Evolutionary conservation across 2,888 invertebrate genomes (phyloP).

Genomic region (Oligia latruncula): DNA sequence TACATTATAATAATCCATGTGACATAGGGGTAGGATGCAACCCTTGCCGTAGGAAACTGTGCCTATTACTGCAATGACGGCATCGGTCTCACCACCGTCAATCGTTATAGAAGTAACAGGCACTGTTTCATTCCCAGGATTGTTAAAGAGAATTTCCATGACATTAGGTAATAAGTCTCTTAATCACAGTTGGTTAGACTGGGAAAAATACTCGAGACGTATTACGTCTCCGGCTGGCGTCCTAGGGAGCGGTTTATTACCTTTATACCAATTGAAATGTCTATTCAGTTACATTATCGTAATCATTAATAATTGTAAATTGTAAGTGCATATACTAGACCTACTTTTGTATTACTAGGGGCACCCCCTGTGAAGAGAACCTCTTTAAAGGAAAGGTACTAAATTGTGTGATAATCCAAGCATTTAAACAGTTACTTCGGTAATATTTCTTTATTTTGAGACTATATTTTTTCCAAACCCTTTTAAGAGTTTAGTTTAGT

Average conservation of each 20-base stretch:
- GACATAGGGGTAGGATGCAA: background rate
- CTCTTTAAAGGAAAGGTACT: background rate
- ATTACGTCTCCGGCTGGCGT: background rate
- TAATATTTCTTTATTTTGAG: background rate
- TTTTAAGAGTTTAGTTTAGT: background rate
- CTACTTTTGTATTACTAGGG: background rate
- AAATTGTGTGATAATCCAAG: background rate
- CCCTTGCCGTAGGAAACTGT: background rate
- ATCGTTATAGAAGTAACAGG: background rate
- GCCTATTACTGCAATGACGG: background rate
- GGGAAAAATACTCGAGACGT: conserved; percentile 1
- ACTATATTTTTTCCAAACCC: background rate
- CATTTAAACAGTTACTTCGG: background rate
- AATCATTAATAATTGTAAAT: background rate
- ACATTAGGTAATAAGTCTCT: background rate
- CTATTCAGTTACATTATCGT: background rate
- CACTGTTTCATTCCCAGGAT: background rate
- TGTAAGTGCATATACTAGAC: background rate
- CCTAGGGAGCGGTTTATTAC: background rate
- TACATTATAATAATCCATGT: background rate
- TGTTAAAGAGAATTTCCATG: conserved; percentile 10
- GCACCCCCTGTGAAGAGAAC: background rate
- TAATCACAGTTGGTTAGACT: conserved; percentile 28
- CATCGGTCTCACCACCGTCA: background rate
- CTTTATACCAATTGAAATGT: background rate